Base-by-base conservation (phyloP, 2,113 vertebrate species). In the Rafetus swinhoei region DNA sequence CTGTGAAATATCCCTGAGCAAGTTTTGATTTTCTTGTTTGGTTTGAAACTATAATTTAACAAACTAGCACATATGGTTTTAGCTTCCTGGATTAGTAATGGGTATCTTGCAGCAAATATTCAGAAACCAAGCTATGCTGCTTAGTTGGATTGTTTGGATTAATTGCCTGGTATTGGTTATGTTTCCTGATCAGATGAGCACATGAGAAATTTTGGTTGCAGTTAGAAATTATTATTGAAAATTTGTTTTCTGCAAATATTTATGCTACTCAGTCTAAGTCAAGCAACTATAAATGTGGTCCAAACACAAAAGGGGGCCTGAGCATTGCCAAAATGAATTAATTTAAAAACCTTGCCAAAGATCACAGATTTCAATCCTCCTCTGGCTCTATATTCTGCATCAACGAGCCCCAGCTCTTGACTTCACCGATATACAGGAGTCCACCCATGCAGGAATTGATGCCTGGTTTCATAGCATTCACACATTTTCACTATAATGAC, bases 1-100 rank as follows among this genome's bases (percentile, higher is more conserved):
- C 24, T 85, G 14, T 76, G 50, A 79, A 94, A 84, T 83, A 92
- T n/a, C 29, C 15, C n/a, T 84, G 56, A 86, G 62, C 29, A 87
- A 3, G n/a, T 76, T 5, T 3, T 50, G 35, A n/a, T 81, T 92
- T 45, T 24, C 35, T 76, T 76, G 5, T 32, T 85, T 9, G 12
- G 6, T 60, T 81, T 77, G 52, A 80, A 9, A 45, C 6, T 25
- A 79, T 93, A 82, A 24, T 76, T 50, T 76, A 69, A n/a, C 15
- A 69, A 69, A 18, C 13, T 29, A 65, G 16, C 62, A 29, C 4
- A 50, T 22, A 74, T 76, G 19, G 11, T 25, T 76, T 85, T 76
- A 87, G 79, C 1, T 39, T 81, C 3, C 15, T 79, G 0, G 79
- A 60, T 56, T 81, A 77, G 53, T 65, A 4, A 0, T 35, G 35